Conservation (phyloP, 2,888 invertebrate species). For the Panorpa germanica region DNA sequence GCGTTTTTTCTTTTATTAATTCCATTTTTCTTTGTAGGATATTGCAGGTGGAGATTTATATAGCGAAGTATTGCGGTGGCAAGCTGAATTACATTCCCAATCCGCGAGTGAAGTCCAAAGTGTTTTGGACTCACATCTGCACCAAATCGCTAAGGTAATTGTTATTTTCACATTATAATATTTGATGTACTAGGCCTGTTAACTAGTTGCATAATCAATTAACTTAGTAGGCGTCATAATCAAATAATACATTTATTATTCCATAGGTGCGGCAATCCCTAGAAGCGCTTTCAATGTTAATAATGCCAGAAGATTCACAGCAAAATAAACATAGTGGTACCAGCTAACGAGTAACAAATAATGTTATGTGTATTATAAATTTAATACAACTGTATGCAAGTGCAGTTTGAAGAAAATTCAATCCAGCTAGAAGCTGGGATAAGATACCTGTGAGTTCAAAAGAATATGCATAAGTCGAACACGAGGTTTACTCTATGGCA, state of each 20-base stretch:
- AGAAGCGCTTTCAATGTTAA: conserved; percentile 57
- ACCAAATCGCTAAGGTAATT: conserved; percentile 61
- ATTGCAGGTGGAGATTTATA: conserved; percentile 37
- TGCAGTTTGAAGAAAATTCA: no score
- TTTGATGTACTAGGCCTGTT: conserved; percentile 1
- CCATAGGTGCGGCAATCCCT: conserved; percentile 64
- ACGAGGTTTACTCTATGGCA: no score
- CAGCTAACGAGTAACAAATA: no score
- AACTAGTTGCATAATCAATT: background rate
- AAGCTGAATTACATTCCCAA: conserved; percentile 46
- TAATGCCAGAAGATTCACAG: no score
- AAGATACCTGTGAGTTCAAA: no score
- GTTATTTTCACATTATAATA: background rate
- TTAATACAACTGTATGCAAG: no score
- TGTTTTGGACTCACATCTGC: conserved; percentile 56
- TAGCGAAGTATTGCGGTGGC: conserved; percentile 47
- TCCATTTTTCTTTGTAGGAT: conserved; percentile 13
- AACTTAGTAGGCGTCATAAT: conserved; percentile 10
- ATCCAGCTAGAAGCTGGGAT: no score
- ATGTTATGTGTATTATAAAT: no score
- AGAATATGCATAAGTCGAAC: no score
- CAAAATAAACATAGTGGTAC: no score
- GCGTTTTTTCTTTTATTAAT: background rate
- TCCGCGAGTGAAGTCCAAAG: conserved; percentile 53
- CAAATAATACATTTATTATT: conserved; percentile 15